These are phyloP conservation scores for Drosophila picticornis DNA, from an alignment of 2,888 invertebrate genomes.

Conservation along the genomic window DNA sequence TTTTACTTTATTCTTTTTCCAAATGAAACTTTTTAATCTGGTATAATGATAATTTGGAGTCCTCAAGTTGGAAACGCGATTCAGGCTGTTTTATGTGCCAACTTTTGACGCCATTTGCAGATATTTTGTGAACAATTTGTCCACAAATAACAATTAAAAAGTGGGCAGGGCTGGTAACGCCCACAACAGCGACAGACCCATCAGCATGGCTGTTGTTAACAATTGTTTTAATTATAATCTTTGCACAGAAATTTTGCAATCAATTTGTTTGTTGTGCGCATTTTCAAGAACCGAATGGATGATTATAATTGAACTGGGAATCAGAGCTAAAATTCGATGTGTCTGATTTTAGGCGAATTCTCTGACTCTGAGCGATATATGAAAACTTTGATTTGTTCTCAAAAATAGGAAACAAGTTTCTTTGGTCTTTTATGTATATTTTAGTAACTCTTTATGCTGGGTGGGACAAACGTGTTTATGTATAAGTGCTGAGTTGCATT, in stretches of 20 bases:
- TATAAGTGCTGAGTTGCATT: neutral
- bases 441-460: neutral
- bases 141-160: neutral
- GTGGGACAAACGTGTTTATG: neutral
- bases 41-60: conserved; percentile 4
- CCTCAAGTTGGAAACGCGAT: conserved; percentile 5
- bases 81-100: conserved; percentile 18
- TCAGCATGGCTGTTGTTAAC: conserved; percentile 1
- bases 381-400: neutral
- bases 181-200: conserved; percentile 6
- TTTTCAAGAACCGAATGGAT: neutral
- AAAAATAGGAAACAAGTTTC: neutral
- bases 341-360: neutral
- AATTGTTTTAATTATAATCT: conserved; percentile 17
- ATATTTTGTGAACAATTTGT: conserved; percentile 10
- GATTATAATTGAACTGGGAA: neutral
- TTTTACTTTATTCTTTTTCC: neutral
- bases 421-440: neutral
- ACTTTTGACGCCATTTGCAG: conserved; percentile 32
- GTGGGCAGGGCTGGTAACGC: neutral
- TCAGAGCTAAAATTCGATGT: neutral
- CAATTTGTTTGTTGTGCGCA: conserved; percentile 21
- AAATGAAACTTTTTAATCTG: conserved; percentile 3
- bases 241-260: conserved; percentile 2
- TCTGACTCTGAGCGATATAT: neutral